phyloP scores from a whole-genome alignment of 2,113 vertebrate species.

The Propithecus coquereli region DNA sequence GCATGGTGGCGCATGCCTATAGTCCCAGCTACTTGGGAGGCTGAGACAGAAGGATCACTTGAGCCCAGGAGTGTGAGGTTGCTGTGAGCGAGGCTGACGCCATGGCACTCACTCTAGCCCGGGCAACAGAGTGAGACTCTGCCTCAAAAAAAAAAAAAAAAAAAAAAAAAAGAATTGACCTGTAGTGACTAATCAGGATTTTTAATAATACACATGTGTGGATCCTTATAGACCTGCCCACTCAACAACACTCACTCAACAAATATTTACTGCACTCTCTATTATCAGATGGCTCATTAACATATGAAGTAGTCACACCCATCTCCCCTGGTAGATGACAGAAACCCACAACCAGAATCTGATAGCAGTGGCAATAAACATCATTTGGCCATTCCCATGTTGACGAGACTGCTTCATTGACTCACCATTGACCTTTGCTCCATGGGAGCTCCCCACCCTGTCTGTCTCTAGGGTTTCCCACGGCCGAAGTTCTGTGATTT shows the following conservation, averaged over 20 bases:
- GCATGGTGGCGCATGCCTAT: no score
- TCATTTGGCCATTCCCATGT: background rate
- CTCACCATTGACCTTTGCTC: slow-evolving; percentile 30
- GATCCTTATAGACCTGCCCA: background rate
- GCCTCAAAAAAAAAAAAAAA: no score
- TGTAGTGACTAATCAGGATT: background rate
- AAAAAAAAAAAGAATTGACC: no score
- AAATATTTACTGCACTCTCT: background rate
- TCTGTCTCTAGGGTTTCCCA: background rate
- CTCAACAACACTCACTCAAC: background rate
- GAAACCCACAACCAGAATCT: background rate
- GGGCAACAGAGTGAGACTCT: no score
- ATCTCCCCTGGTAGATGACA: background rate
- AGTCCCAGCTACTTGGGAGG: no score
- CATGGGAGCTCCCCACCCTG: background rate
- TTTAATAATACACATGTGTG: background rate
- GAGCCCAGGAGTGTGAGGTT: no score
- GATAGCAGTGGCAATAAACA: background rate
- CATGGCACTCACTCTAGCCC: no score
- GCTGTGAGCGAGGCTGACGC: no score
- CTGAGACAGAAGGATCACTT: no score
- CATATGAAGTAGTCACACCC: background rate
- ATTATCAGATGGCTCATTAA: background rate
- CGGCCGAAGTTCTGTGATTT: background rate
- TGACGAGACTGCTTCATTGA: background rate